Evolutionary conservation across 2,797 vertebrate species (phyloP).

Genomic region (Mormyrops attenuatus): DNA sequence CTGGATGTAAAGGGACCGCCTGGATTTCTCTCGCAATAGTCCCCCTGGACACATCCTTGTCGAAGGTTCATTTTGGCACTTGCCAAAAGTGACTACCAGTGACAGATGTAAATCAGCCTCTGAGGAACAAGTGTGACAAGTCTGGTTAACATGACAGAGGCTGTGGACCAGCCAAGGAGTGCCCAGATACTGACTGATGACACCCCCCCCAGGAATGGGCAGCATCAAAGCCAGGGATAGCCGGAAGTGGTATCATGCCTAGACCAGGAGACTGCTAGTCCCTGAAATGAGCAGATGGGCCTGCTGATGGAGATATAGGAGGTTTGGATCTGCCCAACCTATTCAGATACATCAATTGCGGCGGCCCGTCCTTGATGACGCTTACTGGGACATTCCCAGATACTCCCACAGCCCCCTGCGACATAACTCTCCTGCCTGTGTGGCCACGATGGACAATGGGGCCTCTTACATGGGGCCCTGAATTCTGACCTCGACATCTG

Average conservation of each 20-base stretch:
- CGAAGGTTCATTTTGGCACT: conserved; percentile 12
- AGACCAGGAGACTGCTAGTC: conserved; percentile 15
- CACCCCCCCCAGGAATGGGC: not conserved
- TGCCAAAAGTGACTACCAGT: conserved; percentile 19
- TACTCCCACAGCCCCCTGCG: not conserved
- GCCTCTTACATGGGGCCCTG: not conserved
- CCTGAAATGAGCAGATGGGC: conserved; percentile 29
- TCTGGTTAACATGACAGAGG: conserved; percentile 41
- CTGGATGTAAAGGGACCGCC: conserved; percentile 30
- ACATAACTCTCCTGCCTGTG: not conserved
- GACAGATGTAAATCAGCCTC: conserved; percentile 45
- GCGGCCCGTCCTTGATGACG: not conserved
- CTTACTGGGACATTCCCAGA: not conserved
- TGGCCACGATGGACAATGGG: not conserved
- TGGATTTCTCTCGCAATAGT: conserved; percentile 2
- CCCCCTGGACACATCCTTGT: conserved; percentile 33
- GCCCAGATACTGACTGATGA: not conserved
- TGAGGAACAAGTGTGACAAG: conserved; percentile 25
- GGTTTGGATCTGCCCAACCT: not conserved
- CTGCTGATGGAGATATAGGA: conserved; percentile 7
- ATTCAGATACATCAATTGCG: not conserved
- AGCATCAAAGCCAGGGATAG: conserved; percentile 10
- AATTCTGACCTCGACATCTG: not conserved
- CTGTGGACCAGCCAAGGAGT: not conserved
- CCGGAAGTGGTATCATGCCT: conserved; percentile 29